Evolutionary conservation across 37 sponge, comb jelly and placozoan species (phyloP), one percentile per base, ranked within the genome.

Genomic region (Tethya wilhelma): DNA sequence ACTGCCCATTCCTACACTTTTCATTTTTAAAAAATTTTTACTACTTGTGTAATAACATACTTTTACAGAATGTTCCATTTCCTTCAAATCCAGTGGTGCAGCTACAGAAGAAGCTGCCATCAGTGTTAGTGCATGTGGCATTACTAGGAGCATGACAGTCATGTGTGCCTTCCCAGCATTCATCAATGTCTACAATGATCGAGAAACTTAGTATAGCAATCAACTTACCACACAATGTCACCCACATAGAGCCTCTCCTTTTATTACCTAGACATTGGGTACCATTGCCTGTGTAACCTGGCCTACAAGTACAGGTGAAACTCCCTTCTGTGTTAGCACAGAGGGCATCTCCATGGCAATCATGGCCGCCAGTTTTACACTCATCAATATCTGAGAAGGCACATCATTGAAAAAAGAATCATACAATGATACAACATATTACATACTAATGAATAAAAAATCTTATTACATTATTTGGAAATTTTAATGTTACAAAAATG

Each of bases 21-120:
- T n/a, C n/a, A n/a, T n/a, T n/a, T n/a, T n/a, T n/a, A n/a, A n/a
- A n/a, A n/a, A n/a, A n/a, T n/a, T n/a, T n/a, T n/a, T n/a, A n/a
- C n/a, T n/a, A n/a, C n/a, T n/a, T n/a, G n/a, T n/a, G n/a, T n/a
- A n/a, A n/a, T n/a, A n/a, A n/a, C n/a, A n/a, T n/a, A n/a, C 82
- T 31, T 33, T 29, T 1, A 38, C 80, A 80, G 42, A 40, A 20
- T 4, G 29, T 9, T 40, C 80, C 80, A 80, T 68, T 38, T 53
- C 80, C 80, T 25, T 43, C 56, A 46, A 39, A 76, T 4, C 80
- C 80, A 68, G 23, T 0, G 30, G 38, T 56, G 38, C 80, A 80
- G 42, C 57, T 38, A 79, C 93, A 92, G 14, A 20, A 65, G 53
- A 64, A 92, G 25, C 85, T 84, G 26, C 93, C 89, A 42, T 33